phyloP scores from a whole-genome alignment of 35 echinoderm and acorn worm species.

The Lytechinus variegatus region DNA sequence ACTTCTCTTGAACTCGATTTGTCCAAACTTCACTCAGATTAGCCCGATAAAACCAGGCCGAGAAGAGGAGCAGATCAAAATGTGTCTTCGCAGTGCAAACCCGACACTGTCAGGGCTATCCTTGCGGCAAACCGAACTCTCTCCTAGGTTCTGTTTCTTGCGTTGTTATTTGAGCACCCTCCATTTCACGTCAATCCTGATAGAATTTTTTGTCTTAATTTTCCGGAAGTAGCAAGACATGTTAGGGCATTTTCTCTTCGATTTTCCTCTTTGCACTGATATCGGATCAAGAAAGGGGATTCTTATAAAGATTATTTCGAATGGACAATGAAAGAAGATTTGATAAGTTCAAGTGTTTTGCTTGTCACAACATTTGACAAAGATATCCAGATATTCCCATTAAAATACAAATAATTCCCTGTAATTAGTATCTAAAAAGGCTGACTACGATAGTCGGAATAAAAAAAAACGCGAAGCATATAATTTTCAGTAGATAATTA shows the following conservation, averaged over 20 bases:
- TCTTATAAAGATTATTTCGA: no score
- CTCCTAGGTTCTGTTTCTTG: neutral
- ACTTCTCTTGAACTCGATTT: slow-evolving; percentile 30
- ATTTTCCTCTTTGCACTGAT: no score
- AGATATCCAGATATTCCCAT: no score
- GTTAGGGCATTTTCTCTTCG: no score
- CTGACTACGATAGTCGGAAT: no score
- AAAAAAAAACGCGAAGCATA: no score
- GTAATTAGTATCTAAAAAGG: no score
- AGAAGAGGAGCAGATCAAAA: neutral
- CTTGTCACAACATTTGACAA: no score
- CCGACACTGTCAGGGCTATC: neutral
- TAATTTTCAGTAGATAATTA: neutral
- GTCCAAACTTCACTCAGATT: slow-evolving; percentile 33
- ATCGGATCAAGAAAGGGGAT: no score
- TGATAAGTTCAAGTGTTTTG: no score
- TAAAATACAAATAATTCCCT: no score
- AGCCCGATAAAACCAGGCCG: neutral
- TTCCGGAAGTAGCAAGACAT: neutral
- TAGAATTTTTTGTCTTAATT: neutral
- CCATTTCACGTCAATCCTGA: neutral
- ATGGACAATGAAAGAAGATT: no score
- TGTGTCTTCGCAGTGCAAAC: neutral
- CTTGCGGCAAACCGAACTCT: neutral
- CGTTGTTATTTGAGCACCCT: neutral